These are phyloP conservation scores for Sebastes variabilis DNA, from an alignment of 2,797 vertebrate species.

Conservation along the genomic window DNA sequence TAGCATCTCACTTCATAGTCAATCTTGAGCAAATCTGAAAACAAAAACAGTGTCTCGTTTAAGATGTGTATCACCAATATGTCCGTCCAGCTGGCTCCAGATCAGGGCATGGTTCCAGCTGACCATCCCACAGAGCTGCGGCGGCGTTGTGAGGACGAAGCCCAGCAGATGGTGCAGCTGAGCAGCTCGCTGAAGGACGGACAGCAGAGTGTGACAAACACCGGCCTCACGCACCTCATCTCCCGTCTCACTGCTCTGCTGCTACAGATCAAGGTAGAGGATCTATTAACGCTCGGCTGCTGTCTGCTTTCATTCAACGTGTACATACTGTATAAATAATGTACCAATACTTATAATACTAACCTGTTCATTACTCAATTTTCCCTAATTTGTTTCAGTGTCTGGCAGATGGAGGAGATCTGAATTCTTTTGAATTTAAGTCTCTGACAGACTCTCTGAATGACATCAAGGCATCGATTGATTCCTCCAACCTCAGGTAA, in stretches of 20 bases:
- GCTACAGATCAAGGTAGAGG: constrained; percentile 93
- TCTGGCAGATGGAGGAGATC: constrained; percentile 95
- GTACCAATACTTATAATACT: too few species aligned
- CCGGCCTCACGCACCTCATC: constrained; percentile 91
- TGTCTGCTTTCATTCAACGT: background rate
- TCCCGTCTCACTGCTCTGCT: constrained; percentile 94
- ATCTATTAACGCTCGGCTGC: background rate
- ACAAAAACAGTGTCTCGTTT: background rate
- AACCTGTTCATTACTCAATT: background rate
- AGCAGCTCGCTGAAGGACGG: constrained; percentile 84
- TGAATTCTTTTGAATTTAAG: constrained; percentile 99
- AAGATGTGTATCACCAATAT: background rate
- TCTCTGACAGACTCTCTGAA: constrained; percentile 97
- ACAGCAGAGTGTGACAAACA: constrained; percentile 87
- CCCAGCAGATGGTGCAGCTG: constrained; percentile 91
- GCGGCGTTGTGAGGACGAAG: constrained; percentile 92
- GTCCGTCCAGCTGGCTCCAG: constrained; percentile 89
- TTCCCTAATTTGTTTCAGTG: constrained; percentile 81
- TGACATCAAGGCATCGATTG: constrained; percentile 97
- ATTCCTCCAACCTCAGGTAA: constrained; percentile 97
- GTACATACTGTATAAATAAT: too few species aligned
- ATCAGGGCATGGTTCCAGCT: constrained; percentile 94
- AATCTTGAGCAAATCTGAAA: background rate
- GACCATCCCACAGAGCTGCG: constrained; percentile 94
- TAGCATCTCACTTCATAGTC: background rate